These are phyloP conservation scores for Melanostoma scalare DNA, from an alignment of 2,888 invertebrate species.

Conservation along the genomic window DNA sequence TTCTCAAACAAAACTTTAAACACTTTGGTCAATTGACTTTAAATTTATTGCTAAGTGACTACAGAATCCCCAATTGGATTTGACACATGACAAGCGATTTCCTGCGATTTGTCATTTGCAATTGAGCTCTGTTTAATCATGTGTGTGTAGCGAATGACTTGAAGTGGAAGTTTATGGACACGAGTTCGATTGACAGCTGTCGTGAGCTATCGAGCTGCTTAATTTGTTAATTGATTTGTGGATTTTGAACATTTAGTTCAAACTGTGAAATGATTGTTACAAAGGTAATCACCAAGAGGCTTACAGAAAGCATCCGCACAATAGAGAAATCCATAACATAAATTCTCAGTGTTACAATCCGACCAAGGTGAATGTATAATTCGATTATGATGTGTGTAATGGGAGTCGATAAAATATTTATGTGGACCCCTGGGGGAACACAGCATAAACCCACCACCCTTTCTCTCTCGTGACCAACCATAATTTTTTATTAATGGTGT, in stretches of 20 bases:
- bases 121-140: constrained; percentile 37
- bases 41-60: constrained; percentile 39
- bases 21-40: constrained; percentile 53
- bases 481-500: constrained; percentile 50
- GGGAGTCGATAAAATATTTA: constrained; percentile 39
- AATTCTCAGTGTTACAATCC: neutral
- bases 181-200: constrained; percentile 49
- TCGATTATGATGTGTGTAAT: constrained; percentile 27
- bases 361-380: constrained; percentile 25
- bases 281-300: constrained; percentile 6
- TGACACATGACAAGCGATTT: constrained; percentile 62
- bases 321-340: neutral
- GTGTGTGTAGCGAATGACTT: constrained; percentile 39
- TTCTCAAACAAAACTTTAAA: constrained; percentile 63
- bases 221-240: constrained; percentile 63
- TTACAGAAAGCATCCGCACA: constrained; percentile 11
- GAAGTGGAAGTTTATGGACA: constrained; percentile 56
- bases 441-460: neutral
- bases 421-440: neutral
- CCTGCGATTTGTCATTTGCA: constrained; percentile 34
- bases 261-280: constrained; percentile 28
- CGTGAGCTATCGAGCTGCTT: constrained; percentile 45
- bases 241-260: constrained; percentile 57
- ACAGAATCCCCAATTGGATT: constrained; percentile 25
- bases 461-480: constrained; percentile 48